These are phyloP conservation scores for Cremastinae sp. DNA, from an alignment of 2,888 invertebrate species.

Conservation along the genomic window DNA sequence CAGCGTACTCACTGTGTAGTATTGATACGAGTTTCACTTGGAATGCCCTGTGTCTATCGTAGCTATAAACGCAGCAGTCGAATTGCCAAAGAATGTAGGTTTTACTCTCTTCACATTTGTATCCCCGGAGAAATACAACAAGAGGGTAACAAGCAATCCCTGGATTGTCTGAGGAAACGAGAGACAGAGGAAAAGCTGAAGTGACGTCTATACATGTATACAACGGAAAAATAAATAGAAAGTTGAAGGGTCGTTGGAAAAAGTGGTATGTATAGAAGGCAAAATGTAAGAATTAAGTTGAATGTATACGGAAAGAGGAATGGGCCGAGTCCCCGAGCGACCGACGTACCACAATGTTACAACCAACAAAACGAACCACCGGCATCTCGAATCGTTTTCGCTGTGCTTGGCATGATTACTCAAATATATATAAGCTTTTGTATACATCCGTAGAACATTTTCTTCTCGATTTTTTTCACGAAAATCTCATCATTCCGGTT, in stretches of 20 bases:
- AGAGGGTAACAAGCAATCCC: constrained; percentile 63
- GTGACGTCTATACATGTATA: constrained; percentile 15
- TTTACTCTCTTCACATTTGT: constrained; percentile 44
- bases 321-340: constrained; percentile 51
- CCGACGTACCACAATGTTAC: constrained; percentile 51
- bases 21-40: too few relatives aligned
- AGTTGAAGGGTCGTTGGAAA: constrained; percentile 28
- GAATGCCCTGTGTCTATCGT: neutral
- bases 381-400: constrained; percentile 22
- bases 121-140: constrained; percentile 67
- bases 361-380: constrained; percentile 33
- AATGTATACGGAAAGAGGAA: constrained; percentile 48
- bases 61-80: constrained; percentile 35
- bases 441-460: constrained; percentile 11
- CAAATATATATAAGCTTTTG: constrained; percentile 9
- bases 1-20: too few relatives aligned
- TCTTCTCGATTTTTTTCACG: constrained; percentile 6
- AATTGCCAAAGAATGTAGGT: constrained; percentile 52
- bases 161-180: constrained; percentile 64
- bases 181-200: constrained; percentile 46
- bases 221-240: constrained; percentile 17
- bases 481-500: constrained; percentile 29
- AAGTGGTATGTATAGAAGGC: constrained; percentile 17
- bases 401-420: constrained; percentile 44
- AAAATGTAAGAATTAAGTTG: constrained; percentile 60